Conservation (phyloP, 2,797 vertebrate species). For the Vipera ursinii region DNA sequence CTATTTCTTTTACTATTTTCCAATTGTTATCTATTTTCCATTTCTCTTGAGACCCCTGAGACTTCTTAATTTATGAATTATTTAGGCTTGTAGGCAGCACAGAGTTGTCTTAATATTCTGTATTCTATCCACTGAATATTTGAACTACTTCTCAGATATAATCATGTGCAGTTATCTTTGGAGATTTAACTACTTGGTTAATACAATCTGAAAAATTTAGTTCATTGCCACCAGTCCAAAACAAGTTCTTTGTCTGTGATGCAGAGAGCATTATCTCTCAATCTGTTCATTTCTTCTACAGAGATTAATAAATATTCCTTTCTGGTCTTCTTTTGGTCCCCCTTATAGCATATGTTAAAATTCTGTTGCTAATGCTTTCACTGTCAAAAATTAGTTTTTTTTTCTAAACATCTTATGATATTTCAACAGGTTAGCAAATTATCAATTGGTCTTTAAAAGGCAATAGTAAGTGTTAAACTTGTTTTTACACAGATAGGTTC, state of each 20-base stretch:
- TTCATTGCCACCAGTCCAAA: not conserved
- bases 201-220: not conserved
- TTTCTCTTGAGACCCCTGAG: not conserved
- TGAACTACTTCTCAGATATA: not conserved
- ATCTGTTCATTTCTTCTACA: not conserved
- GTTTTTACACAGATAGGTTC: not conserved
- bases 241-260: not conserved
- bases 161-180: not conserved
- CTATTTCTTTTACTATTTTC: not conserved
- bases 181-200: not conserved
- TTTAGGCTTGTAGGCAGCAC: not conserved
- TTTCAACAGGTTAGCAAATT: not conserved
- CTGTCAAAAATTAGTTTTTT: not conserved
- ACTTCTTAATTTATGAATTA: not conserved
- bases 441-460: not conserved
- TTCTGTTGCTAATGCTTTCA: not conserved
- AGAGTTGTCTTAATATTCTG: not conserved
- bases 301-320: not conserved
- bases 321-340: not conserved
- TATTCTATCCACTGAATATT: not conserved
- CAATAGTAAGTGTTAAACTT: not conserved
- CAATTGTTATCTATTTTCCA: not conserved
- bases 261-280: not conserved
- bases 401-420: not conserved
- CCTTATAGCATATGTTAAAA: not conserved